Evolutionary conservation across 2,888 invertebrate genomes (phyloP).

Genomic region (Phyllotreta striolata): DNA sequence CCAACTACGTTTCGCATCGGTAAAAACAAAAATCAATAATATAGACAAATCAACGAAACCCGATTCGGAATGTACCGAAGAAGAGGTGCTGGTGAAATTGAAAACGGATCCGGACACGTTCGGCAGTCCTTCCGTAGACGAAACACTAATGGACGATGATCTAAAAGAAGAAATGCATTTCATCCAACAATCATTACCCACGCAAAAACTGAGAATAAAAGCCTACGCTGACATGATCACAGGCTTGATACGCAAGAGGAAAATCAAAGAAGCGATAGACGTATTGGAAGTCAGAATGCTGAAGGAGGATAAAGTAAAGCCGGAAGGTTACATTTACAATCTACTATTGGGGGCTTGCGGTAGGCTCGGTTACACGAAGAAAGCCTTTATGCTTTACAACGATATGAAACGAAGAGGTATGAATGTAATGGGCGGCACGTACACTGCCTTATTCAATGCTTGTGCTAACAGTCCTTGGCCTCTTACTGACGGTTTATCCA

Average conservation of each 20-base stretch:
- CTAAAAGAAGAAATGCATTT: conserved; percentile 67
- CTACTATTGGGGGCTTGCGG: conserved; percentile 86
- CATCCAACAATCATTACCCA: conserved; percentile 61
- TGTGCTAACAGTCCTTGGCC: conserved; percentile 82
- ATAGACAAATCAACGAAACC: background rate
- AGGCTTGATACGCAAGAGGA: conserved; percentile 68
- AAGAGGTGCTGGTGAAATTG: conserved; percentile 53
- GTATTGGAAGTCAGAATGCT: conserved; percentile 81
- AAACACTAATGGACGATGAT: conserved; percentile 63
- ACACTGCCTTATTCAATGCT: conserved; percentile 87
- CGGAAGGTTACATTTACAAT: conserved; percentile 81
- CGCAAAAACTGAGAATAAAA: conserved; percentile 66
- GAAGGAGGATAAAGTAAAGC: conserved; percentile 79
- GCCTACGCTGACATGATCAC: conserved; percentile 79
- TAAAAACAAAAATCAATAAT: background rate
- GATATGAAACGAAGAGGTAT: conserved; percentile 82
- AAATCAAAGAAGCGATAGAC: conserved; percentile 79
- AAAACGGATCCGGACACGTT: conserved; percentile 68
- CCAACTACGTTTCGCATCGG: no score
- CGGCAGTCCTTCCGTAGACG: conserved; percentile 60
- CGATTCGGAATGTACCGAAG: conserved; percentile 40
- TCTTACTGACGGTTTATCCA: conserved; percentile 70
- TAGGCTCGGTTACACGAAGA: conserved; percentile 82
- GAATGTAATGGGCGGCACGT: conserved; percentile 74
- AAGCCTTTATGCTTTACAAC: conserved; percentile 84